Conservation (phyloP, 2,888 invertebrate species). For the Agriopis leucophaearia region DNA sequence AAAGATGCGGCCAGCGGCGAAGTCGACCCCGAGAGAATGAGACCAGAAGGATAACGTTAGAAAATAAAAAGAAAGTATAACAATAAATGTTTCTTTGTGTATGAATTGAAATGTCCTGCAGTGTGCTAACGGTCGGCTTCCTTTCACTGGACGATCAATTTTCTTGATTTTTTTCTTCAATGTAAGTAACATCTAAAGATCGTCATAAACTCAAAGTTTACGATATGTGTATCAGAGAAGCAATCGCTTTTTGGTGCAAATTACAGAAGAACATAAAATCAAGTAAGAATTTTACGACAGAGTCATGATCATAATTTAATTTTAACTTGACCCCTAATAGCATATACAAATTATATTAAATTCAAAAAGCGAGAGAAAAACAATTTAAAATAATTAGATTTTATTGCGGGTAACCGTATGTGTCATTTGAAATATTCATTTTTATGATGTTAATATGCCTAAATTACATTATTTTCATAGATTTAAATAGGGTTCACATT, state of each 20-base stretch:
- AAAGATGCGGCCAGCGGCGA: too few species aligned
- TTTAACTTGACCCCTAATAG: conserved; percentile 39
- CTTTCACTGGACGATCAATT: neutral
- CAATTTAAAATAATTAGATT: conserved; percentile 48
- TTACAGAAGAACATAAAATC: conserved; percentile 43
- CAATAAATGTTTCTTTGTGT: neutral
- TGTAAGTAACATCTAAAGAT: conserved; percentile 31
- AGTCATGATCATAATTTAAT: conserved; percentile 51
- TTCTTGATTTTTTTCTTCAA: neutral
- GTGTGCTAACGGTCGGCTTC: neutral
- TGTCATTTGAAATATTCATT: conserved; percentile 46
- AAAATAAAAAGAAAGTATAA: neutral
- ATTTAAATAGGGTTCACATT: conserved; percentile 29
- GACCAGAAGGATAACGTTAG: neutral
- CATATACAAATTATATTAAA: conserved; percentile 38
- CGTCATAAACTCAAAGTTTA: conserved; percentile 53
- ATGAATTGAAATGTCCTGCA: neutral
- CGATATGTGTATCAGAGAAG: conserved; percentile 55
- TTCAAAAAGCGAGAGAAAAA: conserved; percentile 40
- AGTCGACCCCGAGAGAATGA: neutral
- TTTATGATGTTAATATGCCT: conserved; percentile 38
- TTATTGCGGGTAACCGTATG: conserved; percentile 38
- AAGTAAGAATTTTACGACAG: conserved; percentile 47
- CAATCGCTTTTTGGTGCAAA: conserved; percentile 55
- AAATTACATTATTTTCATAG: conserved; percentile 37